A percentile compares a stretch with the other conserved stretches of the same genome.
Evolutionary conservation across 2,797 vertebrate genomes (phyloP).

Genomic region (Vultur gryphus): DNA sequence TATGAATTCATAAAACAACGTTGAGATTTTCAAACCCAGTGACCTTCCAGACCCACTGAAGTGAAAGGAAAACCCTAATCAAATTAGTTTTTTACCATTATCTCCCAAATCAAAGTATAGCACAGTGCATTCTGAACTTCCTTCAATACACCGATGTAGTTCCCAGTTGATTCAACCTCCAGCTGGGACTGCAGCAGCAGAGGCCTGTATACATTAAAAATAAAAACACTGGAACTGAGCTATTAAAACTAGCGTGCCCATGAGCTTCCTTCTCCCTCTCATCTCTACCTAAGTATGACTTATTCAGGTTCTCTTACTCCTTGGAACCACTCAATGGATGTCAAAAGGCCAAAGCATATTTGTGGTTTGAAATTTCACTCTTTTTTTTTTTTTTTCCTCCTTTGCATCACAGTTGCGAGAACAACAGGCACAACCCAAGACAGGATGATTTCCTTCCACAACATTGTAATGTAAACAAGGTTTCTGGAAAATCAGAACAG

Average conservation of each 20-base stretch:
- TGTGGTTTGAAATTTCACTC: neutral
- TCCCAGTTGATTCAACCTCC: neutral
- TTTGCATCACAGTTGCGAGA: neutral
- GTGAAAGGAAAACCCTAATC: neutral
- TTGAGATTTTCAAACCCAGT: neutral
- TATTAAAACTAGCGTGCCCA: neutral
- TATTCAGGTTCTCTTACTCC: neutral
- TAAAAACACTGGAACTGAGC: neutral
- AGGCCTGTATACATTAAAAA: neutral
- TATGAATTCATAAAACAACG: neutral
- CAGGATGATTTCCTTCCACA: neutral
- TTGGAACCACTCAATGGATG: neutral
- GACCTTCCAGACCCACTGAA: neutral
- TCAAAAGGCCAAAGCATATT: neutral
- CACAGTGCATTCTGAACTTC: neutral
- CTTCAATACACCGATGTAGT: neutral
- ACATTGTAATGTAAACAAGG: neutral
- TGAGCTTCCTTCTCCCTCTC: neutral
- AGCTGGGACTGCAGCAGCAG: neutral
- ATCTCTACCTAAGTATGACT: neutral
- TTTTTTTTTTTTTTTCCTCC: neutral
- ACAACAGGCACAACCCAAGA: neutral
- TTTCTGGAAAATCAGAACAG: slow-evolving; percentile 1
- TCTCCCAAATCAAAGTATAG: neutral
- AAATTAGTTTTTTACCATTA: neutral